Evolutionary conservation across 2,888 invertebrate species (phyloP).

Genomic region (Hydraecia micacea): DNA sequence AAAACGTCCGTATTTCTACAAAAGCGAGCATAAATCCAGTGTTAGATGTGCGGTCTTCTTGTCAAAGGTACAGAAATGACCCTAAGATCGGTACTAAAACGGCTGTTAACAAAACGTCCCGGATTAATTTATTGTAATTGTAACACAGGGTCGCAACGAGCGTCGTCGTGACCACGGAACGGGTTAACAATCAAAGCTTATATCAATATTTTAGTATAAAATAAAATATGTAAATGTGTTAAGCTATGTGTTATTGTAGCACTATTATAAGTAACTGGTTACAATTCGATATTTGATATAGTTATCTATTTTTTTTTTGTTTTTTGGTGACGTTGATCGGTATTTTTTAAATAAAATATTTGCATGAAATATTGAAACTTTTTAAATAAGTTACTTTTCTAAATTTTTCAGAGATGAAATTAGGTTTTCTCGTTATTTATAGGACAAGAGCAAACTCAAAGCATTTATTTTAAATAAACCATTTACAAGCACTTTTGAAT

Average conservation of each 20-base stretch:
- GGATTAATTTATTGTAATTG: slow-evolving; percentile 78
- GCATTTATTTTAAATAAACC: no score
- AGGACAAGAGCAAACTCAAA: not conserved
- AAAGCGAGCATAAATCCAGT: slow-evolving; percentile 39
- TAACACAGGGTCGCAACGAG: slow-evolving; percentile 67
- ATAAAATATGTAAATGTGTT: slow-evolving; percentile 15
- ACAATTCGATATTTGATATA: slow-evolving; percentile 8
- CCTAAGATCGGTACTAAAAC: slow-evolving; percentile 63
- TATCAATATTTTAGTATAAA: slow-evolving; percentile 21
- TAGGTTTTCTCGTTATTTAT: not conserved
- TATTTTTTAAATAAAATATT: slow-evolving; percentile 11
- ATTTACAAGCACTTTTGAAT: no score
- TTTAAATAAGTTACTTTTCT: not conserved
- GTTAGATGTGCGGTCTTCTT: slow-evolving; percentile 24
- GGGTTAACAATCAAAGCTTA: slow-evolving; percentile 53
- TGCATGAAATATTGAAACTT: not conserved
- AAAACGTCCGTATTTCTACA: not conserved
- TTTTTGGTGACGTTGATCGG: not conserved
- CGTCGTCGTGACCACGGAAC: slow-evolving; percentile 61
- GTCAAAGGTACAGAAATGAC: slow-evolving; percentile 35
- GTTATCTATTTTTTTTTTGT: not conserved
- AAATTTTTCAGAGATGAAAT: not conserved
- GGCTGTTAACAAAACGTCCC: slow-evolving; percentile 70
- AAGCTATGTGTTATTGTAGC: slow-evolving; percentile 21
- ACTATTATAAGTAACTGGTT: slow-evolving; percentile 26